These are phyloP conservation scores for Drosophila littoralis DNA, from an alignment of 1,140 invertebrate species.

Conservation along the genomic window DNA sequence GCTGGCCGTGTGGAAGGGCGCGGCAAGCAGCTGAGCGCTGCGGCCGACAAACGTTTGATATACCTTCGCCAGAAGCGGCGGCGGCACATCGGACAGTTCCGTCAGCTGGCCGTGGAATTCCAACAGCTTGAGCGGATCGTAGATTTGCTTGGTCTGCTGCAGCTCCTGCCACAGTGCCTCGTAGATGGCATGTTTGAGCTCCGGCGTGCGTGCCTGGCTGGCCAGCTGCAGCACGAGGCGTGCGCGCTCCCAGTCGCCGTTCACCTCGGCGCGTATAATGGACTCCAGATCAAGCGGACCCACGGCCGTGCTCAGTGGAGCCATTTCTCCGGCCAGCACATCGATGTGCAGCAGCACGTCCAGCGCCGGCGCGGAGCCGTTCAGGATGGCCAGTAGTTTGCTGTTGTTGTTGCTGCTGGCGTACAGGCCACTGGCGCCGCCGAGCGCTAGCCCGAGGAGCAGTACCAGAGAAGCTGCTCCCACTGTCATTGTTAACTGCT, in stretches of 20 bases:
- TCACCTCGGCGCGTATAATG: constrained; percentile 61
- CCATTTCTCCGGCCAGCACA: constrained; percentile 27
- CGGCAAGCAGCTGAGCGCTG: constrained; percentile 57
- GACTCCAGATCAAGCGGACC: constrained; percentile 29
- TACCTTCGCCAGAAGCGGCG: constrained; percentile 25
- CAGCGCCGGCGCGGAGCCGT: constrained; percentile 29
- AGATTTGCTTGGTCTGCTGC: constrained; percentile 63
- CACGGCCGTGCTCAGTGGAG: neutral
- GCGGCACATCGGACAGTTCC: constrained; percentile 33
- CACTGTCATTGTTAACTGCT: constrained; percentile 14
- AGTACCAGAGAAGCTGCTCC: constrained; percentile 14
- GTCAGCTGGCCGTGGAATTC: constrained; percentile 52
- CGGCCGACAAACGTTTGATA: constrained; percentile 43
- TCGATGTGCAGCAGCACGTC: constrained; percentile 59
- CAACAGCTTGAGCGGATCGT: constrained; percentile 53
- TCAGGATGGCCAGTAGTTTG: constrained; percentile 37
- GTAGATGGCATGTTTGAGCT: constrained; percentile 64
- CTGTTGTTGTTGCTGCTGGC: constrained; percentile 13
- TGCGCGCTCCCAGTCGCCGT: constrained; percentile 60
- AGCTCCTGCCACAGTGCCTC: constrained; percentile 64
- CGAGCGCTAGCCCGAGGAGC: constrained; percentile 14
- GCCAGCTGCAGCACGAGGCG: constrained; percentile 43
- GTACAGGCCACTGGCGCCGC: neutral
- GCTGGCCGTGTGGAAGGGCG: constrained; percentile 60
- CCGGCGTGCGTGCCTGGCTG: constrained; percentile 31